Conservation (phyloP, 1,140 invertebrate genomes). For the Camponotus floridanus region DNA sequence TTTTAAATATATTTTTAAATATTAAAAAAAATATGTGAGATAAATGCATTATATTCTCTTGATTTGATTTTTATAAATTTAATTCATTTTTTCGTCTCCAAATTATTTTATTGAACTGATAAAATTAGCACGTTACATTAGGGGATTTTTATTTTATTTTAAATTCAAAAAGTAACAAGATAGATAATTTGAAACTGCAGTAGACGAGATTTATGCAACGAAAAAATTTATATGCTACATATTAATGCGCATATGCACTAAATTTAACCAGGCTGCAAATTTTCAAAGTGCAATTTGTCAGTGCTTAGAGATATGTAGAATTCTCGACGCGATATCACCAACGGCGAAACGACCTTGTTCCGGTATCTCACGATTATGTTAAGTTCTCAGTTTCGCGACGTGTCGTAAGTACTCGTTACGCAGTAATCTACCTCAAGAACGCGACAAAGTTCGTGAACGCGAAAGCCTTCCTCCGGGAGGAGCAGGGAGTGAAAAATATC, state of each 20-base stretch:
- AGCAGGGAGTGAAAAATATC: slow-evolving; percentile 26
- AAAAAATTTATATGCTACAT: background rate
- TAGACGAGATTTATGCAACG: background rate
- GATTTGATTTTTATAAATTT: background rate
- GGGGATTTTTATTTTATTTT: background rate
- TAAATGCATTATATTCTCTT: background rate
- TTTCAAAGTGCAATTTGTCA: slow-evolving; percentile 47
- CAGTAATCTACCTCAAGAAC: slow-evolving; percentile 50
- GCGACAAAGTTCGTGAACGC: slow-evolving; percentile 35
- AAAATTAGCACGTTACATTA: background rate
- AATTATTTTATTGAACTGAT: background rate
- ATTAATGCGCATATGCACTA: background rate
- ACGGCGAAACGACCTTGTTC: slow-evolving; percentile 10
- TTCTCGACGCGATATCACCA: slow-evolving; percentile 24
- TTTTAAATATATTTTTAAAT: background rate
- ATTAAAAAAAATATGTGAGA: background rate
- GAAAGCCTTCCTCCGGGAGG: background rate
- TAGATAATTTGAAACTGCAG: background rate
- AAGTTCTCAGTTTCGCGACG: slow-evolving; percentile 24
- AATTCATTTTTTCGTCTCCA: background rate
- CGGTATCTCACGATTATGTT: slow-evolving; percentile 52
- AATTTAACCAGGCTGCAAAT: slow-evolving; percentile 31
- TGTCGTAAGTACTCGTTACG: slow-evolving; percentile 45
- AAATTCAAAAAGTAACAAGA: background rate
- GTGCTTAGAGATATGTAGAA: slow-evolving; percentile 44